Evolutionary conservation across 1,140 invertebrate genomes (phyloP).

Genomic region (Platorchestia sp.): DNA sequence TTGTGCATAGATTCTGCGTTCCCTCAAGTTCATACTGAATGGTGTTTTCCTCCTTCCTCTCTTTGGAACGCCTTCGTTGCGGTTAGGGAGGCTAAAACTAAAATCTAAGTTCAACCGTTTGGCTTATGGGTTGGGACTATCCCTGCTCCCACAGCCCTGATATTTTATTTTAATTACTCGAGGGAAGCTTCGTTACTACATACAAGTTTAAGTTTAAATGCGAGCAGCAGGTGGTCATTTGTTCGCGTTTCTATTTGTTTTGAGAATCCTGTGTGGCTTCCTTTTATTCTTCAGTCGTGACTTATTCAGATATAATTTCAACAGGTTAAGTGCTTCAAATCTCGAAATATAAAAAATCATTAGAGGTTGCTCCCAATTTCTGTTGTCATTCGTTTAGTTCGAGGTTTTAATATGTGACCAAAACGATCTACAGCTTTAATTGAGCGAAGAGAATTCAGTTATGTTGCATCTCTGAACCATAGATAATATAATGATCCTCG

Average conservation of each 20-base stretch:
- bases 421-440: not conserved
- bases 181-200: not conserved
- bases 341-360: not conserved
- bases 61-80: too few species aligned
- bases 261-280: not conserved
- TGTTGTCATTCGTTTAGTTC: not conserved
- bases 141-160: not conserved
- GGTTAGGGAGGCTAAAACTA: too few species aligned
- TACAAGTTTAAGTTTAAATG: not conserved
- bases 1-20: too few species aligned
- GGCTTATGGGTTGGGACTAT: not conserved
- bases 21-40: too few species aligned
- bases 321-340: not conserved
- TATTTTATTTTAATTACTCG: not conserved
- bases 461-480: not conserved
- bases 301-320: not conserved
- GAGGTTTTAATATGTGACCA: not conserved
- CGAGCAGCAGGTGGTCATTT: not conserved
- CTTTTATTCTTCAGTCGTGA: not conserved
- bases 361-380: not conserved
- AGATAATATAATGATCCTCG: too few species aligned
- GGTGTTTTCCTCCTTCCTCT: too few species aligned
- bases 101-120: not conserved
- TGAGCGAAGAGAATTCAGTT: not conserved
- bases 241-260: not conserved